phyloP scores from a whole-genome alignment of 2,113 vertebrate species.

The Poeciliopsis prolifica region DNA sequence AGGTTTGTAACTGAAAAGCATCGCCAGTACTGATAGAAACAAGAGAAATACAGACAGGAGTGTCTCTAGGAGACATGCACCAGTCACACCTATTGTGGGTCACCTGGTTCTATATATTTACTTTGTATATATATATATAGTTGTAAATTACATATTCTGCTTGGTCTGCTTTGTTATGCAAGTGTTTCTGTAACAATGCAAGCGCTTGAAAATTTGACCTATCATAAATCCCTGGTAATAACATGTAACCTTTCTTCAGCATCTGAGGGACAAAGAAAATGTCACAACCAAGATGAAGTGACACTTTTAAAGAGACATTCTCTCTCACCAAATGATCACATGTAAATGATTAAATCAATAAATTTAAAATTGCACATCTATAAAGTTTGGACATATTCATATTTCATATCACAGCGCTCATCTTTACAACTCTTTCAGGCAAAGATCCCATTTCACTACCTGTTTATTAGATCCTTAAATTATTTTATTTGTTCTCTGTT shows the following conservation, averaged over 20 bases:
- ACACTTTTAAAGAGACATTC: slow-evolving; percentile 8
- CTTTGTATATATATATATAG: too few species aligned
- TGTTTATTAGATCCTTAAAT: not conserved
- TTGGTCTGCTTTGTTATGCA: not conserved
- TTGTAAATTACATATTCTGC: not conserved
- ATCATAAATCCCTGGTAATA: slow-evolving; percentile 22
- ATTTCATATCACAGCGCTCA: not conserved
- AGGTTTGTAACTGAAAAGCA: not conserved
- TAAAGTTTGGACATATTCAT: not conserved
- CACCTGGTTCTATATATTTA: not conserved
- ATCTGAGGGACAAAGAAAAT: slow-evolving; percentile 30
- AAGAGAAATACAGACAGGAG: not conserved
- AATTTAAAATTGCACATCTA: not conserved
- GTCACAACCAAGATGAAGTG: slow-evolving; percentile 6
- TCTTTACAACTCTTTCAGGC: not conserved
- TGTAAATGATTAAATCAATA: not conserved
- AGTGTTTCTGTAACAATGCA: slow-evolving; percentile 23
- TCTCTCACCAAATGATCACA: not conserved
- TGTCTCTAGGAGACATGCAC: not conserved
- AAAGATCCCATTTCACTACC: not conserved
- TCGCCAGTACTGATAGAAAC: not conserved
- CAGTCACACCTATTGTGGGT: too few species aligned
- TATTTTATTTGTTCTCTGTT: not conserved
- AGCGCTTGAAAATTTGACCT: slow-evolving; percentile 1
- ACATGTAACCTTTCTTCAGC: slow-evolving; percentile 22